Evolutionary conservation across 2,113 vertebrate species (phyloP).

Genomic region (Lonchura striata): DNA sequence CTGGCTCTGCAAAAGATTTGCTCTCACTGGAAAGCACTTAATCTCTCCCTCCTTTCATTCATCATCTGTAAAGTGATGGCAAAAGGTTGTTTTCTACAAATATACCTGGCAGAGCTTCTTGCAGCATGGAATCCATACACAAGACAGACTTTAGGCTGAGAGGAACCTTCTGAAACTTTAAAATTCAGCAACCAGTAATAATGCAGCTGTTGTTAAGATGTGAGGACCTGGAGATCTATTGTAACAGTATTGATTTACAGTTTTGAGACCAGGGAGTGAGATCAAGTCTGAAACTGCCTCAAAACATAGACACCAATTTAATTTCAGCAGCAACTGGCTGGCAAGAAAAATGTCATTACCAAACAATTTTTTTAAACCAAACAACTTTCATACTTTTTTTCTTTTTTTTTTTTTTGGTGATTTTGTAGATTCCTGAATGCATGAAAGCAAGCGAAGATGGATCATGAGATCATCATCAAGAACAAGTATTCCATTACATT

Average conservation of each 20-base stretch:
- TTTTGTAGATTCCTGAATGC: neutral
- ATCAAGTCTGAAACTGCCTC: neutral
- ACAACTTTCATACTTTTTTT: neutral
- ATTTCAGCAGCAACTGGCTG: neutral
- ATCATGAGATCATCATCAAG: accelerated
- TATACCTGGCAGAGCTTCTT: neutral
- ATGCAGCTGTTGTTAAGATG: neutral
- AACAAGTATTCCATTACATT: neutral
- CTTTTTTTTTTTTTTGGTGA: neutral
- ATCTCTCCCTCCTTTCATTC: neutral
- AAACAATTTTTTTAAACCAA: neutral
- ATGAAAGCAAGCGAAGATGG: neutral
- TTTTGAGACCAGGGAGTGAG: neutral
- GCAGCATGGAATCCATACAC: neutral
- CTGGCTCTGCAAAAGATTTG: neutral
- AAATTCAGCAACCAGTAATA: neutral
- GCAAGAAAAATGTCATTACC: neutral
- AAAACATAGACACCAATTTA: neutral
- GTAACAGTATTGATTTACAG: neutral
- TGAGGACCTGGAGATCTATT: neutral
- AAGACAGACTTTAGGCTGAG: neutral
- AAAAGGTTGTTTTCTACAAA: neutral
- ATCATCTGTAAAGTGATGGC: neutral
- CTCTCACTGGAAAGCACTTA: neutral
- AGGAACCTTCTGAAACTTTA: neutral